Base-by-base conservation (phyloP, 1,140 invertebrate species). In the Drosophila simulans region DNA sequence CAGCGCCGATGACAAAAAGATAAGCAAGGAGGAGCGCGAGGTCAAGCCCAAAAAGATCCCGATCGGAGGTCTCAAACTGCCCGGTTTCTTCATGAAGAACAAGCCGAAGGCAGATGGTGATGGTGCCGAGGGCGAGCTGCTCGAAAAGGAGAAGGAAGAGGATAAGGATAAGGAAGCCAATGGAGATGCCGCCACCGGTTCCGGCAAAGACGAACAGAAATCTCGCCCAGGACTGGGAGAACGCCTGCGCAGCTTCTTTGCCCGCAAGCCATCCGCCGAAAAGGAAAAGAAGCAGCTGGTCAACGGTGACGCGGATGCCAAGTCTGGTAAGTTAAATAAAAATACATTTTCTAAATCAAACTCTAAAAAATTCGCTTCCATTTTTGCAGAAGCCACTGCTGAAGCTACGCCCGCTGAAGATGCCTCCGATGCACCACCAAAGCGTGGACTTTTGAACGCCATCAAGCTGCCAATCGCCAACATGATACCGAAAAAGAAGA, bases 31-130 rank as follows among this genome's bases (percentile, higher is more conserved):
- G 80, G 95, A 94, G 31, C 93, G 95, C 63, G 95, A 95, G 91
- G 95, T 95, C 1, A 96, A 96, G 79, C 95, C 95, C 8, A 96
- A 95, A 86, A 96, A 96, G 90, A 96, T 96, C 80, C 96, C 96
- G 3, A 97, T 96, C 72, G 96, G 96, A 35, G 96, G 95, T 12
- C 96, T 97, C 49, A 96, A 96, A 93, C 95, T 97, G 94, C 96
- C 96, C 5, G 96, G 96, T 31, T 95, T 95, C 91, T 96, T 97
- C 81, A 96, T 95, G 59, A 94, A 95, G 69, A 96, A 95, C 73
- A 95, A 95, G 82, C 96, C 95, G 13, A 82, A 92, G 58, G 65
- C 69, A 2, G 92, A 92, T 51, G 91, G 92, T 42, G 92, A 93
- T 40, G 92, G 91, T 8, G 92, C 92, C 45, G 92, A 93, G 40